Percentiles rank a stretch among this genome's conserved stretches.
These are phyloP conservation scores for Melanotaenia pygmaea DNA, from an alignment of 2,797 vertebrate species.

Conservation along the genomic window DNA sequence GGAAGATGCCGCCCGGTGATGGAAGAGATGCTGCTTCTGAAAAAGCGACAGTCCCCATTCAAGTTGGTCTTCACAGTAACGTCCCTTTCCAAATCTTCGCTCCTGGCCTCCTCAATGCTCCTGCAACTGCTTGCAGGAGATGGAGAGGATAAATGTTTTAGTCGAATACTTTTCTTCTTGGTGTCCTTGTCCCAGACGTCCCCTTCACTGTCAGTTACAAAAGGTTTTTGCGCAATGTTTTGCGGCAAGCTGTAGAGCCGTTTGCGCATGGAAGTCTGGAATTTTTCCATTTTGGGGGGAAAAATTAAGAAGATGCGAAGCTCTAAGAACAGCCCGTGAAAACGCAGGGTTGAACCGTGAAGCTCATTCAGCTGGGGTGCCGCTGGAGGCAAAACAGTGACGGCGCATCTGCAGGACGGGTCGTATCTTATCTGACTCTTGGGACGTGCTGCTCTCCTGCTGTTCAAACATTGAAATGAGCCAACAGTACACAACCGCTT, in stretches of 20 bases:
- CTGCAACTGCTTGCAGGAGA: constrained; percentile 82
- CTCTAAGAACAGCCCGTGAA: constrained; percentile 56
- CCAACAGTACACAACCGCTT: constrained; percentile 53
- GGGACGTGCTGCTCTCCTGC: constrained; percentile 68
- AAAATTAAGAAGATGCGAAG: constrained; percentile 24
- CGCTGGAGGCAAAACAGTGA: constrained; percentile 64
- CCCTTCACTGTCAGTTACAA: constrained; percentile 87
- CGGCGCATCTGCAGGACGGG: constrained; percentile 78
- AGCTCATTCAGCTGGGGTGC: constrained; percentile 55
- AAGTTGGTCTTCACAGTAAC: constrained; percentile 88
- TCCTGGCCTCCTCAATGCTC: constrained; percentile 80
- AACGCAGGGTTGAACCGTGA: constrained; percentile 67
- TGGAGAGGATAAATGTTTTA: constrained; percentile 89
- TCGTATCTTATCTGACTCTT: constrained; percentile 72
- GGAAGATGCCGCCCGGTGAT: constrained; percentile 89
- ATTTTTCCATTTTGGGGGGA: constrained; percentile 87
- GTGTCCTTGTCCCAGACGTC: constrained; percentile 88
- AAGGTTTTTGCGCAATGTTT: constrained; percentile 91
- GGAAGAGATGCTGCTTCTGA: constrained; percentile 92
- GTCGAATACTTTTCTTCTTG: constrained; percentile 90
- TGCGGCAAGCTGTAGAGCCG: constrained; percentile 97
- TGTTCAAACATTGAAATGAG: constrained; percentile 71
- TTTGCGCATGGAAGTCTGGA: constrained; percentile 97
- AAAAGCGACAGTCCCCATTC: constrained; percentile 95
- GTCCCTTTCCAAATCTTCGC: constrained; percentile 85